Percentiles rank a stretch among this genome's conserved stretches.
phyloP scores from a whole-genome alignment of 2,888 invertebrate genomes.

The Timema cristinae region DNA sequence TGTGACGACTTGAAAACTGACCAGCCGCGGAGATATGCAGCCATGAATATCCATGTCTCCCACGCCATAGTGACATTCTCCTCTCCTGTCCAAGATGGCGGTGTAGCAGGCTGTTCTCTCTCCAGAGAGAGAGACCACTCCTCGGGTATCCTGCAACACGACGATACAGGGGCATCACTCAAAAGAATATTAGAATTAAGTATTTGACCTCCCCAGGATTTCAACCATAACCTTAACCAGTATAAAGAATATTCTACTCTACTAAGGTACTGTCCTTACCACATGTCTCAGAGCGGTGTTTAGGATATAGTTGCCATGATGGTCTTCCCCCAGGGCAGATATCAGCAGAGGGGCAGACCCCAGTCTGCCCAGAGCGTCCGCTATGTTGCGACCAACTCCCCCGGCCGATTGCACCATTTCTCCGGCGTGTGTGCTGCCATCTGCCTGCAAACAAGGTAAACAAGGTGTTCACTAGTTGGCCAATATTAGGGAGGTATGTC shows the following conservation, averaged over 20 bases:
- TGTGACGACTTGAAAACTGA: conserved; percentile 43
- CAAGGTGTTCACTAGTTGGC: not conserved
- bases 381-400: conserved; percentile 90
- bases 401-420: conserved; percentile 64
- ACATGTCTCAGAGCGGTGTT: conserved; percentile 40
- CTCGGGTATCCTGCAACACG: conserved; percentile 37
- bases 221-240: too few species aligned
- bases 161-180: too few species aligned
- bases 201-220: too few species aligned
- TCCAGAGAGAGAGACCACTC: conserved; percentile 41
- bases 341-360: conserved; percentile 62
- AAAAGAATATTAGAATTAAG: too few species aligned
- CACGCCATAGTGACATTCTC: conserved; percentile 75
- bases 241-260: too few species aligned
- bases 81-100: conserved; percentile 65
- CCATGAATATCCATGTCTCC: conserved; percentile 82
- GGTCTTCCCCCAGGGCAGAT: conserved; percentile 73
- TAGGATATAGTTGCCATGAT: conserved; percentile 46
- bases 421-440: conserved; percentile 73
- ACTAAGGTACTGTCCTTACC: conserved; percentile 21
- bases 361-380: conserved; percentile 76
- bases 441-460: conserved; percentile 52
- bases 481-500: too few species aligned
- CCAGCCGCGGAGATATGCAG: conserved; percentile 61
- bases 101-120: conserved; percentile 69